These are phyloP conservation scores for Cynaeus angustus DNA, from an alignment of 2,888 invertebrate genomes.

Conservation along the genomic window DNA sequence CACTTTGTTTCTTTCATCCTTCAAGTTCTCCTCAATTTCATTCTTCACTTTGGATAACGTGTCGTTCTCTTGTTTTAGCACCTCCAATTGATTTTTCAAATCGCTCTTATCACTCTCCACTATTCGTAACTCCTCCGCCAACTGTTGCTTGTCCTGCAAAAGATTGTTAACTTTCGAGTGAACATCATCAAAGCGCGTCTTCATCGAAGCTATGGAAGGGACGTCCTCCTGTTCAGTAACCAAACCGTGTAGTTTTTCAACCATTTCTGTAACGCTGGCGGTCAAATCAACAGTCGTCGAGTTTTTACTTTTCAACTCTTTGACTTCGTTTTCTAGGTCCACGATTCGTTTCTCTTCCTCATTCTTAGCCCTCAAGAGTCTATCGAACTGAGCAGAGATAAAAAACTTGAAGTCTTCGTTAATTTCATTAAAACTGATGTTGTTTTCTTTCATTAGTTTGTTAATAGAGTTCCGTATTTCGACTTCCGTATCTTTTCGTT, in stretches of 20 bases:
- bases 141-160: constrained; percentile 29
- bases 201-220: constrained; percentile 16
- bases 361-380: constrained; percentile 17
- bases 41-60: constrained; percentile 11
- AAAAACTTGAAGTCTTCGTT: constrained; percentile 21
- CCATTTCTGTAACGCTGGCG: constrained; percentile 6
- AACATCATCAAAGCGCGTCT: constrained; percentile 32
- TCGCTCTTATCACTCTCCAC: constrained; percentile 50
- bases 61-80: constrained; percentile 52
- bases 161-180: constrained; percentile 34
- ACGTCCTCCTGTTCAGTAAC: constrained; percentile 27
- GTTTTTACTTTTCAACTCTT: constrained; percentile 28
- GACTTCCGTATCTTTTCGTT: constrained; percentile 50
- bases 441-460: constrained; percentile 42
- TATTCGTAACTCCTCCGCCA: constrained; percentile 36
- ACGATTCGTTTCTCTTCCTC: constrained; percentile 3
- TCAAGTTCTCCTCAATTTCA: constrained; percentile 14
- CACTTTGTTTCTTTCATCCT: constrained; percentile 26
- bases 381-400: constrained; percentile 9
- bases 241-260: constrained; percentile 39
- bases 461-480: constrained; percentile 48
- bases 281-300: constrained; percentile 6
- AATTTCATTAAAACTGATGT: constrained; percentile 2
- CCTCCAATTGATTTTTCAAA: constrained; percentile 50
- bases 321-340: constrained; percentile 21